These are phyloP conservation scores for Apaloderma vittatum DNA, from an alignment of 2,113 vertebrate genomes.

Conservation along the genomic window DNA sequence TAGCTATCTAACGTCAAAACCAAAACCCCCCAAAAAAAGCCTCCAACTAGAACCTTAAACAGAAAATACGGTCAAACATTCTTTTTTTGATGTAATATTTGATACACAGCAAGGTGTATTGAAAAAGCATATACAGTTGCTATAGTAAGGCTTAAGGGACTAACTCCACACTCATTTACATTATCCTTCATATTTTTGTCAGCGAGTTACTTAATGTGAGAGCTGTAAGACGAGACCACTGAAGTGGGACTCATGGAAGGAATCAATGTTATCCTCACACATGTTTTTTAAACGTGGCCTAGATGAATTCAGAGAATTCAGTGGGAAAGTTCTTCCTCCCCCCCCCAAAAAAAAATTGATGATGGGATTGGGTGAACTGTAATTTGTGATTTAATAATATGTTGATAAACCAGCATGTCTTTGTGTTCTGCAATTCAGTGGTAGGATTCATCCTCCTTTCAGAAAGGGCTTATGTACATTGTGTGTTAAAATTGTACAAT, in stretches of 20 bases:
- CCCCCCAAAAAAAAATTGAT: not conserved
- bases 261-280: not conserved
- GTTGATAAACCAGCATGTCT: not conserved
- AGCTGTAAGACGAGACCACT: not conserved
- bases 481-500: not conserved
- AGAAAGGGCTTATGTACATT: not conserved
- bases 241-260: not conserved
- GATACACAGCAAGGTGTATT: not conserved
- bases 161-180: rapidly evolving
- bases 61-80: not conserved
- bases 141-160: not conserved
- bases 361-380: not conserved
- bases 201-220: too few relatives aligned
- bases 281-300: not conserved
- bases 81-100: not conserved
- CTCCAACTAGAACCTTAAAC: not conserved
- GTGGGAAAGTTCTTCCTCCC: not conserved
- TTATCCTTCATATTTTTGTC: not conserved
- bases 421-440: not conserved
- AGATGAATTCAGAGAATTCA: not conserved
- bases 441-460: not conserved
- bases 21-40: not conserved
- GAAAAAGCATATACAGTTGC: not conserved
- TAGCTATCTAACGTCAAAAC: not conserved
- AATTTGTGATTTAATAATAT: not conserved